Conservation (phyloP, 1,140 invertebrate species). For the Microplitis demolitor region DNA sequence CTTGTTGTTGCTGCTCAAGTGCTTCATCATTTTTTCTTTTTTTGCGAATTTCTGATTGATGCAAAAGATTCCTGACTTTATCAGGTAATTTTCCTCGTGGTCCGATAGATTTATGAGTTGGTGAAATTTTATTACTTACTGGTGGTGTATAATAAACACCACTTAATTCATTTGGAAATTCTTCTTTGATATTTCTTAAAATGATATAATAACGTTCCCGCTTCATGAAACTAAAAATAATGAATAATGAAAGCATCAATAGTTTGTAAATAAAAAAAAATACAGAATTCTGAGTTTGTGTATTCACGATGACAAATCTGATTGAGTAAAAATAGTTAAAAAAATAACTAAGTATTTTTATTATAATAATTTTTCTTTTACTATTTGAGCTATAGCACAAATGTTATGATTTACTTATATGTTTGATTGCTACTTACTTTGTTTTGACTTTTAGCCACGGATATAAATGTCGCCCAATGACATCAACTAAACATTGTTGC, state of each 20-base stretch:
- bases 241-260: not conserved
- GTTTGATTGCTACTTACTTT: not conserved
- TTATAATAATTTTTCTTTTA: no score
- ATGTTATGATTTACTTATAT: not conserved
- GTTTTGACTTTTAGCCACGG: not conserved
- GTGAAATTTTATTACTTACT: not conserved
- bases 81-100: not conserved
- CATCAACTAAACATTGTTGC: not conserved
- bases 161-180: not conserved
- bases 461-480: not conserved
- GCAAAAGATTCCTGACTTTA: not conserved
- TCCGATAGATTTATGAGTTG: not conserved
- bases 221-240: not conserved
- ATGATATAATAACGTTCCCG: not conserved
- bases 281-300: not conserved
- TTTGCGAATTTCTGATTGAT: not conserved
- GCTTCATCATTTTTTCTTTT: not conserved
- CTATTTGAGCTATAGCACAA: not conserved
- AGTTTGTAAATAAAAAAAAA: not conserved
- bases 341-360: not conserved
- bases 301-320: not conserved
- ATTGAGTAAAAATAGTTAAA: not conserved
- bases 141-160: not conserved
- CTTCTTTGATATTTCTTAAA: not conserved
- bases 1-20: not conserved